Conservation (phyloP, 2,113 vertebrate species). For the Mastomys natalensis region DNA sequence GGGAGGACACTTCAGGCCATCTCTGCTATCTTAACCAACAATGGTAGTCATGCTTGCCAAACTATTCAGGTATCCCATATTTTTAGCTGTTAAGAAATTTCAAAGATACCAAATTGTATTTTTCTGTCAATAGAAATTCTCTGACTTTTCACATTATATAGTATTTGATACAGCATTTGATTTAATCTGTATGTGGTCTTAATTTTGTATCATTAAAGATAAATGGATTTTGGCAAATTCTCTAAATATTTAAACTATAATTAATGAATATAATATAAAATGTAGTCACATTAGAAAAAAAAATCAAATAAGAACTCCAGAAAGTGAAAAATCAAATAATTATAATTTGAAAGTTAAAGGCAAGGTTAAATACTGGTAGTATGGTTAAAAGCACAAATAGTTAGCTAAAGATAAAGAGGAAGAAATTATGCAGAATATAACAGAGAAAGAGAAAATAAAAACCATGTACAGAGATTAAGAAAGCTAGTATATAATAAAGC, state of each 20-base stretch:
- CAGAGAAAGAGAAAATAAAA: slow-evolving; percentile 4
- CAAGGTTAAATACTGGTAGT: slow-evolving; percentile 3
- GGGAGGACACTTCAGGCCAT: slow-evolving; percentile 97
- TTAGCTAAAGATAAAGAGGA: slow-evolving; percentile 18
- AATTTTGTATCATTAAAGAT: slow-evolving; percentile 34
- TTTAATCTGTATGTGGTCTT: neutral
- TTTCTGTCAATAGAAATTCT: neutral
- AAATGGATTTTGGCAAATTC: slow-evolving; percentile 25
- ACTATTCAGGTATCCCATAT: slow-evolving; percentile 94
- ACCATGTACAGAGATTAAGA: neutral
- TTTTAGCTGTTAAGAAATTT: slow-evolving; percentile 37
- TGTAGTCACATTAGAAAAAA: neutral
- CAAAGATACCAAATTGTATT: neutral
- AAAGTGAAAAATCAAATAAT: slow-evolving; percentile 8
- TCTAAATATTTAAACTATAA: slow-evolving; percentile 2
- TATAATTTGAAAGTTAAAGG: slow-evolving; percentile 35
- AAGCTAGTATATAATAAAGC: neutral
- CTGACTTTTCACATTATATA: slow-evolving; percentile 10
- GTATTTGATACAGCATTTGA: neutral
- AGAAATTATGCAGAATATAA: neutral
- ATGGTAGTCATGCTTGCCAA: slow-evolving; percentile 99
- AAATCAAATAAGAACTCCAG: neutral
- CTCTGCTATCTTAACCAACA: slow-evolving; percentile 99
- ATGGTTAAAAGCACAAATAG: slow-evolving; percentile 6
- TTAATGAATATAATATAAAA: slow-evolving; percentile 48